Conservation (phyloP, 2,113 vertebrate species). For the Hirundichthys speculiger region DNA sequence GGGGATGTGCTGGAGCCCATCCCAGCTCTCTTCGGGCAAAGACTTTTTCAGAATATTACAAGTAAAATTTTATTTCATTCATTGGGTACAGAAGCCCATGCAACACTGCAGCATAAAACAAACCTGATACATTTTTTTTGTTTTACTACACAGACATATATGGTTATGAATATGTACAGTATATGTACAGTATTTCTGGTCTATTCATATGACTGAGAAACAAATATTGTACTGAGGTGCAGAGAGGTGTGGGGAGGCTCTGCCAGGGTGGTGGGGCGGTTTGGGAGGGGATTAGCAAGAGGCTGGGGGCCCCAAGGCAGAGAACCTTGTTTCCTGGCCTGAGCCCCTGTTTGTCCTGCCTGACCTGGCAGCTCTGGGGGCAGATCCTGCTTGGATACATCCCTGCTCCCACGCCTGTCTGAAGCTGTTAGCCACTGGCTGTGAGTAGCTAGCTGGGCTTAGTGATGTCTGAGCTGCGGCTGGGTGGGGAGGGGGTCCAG, state of each 20-base stretch:
- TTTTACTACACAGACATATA: no score
- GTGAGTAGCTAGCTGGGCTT: constrained; percentile 86
- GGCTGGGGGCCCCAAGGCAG: constrained; percentile 87
- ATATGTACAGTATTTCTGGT: not conserved
- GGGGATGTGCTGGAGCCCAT: no score
- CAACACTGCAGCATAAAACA: no score
- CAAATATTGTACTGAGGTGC: constrained; percentile 65
- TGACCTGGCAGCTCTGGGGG: constrained; percentile 96
- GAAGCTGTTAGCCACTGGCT: constrained; percentile 93
- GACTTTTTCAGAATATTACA: no score
- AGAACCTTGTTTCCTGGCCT: constrained; percentile 88
- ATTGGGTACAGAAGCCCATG: no score
- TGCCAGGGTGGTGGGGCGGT: constrained; percentile 55
- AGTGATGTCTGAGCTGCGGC: constrained; percentile 82
- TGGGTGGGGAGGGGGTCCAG: constrained; percentile 59
- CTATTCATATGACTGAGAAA: not conserved
- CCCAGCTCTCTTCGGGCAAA: no score
- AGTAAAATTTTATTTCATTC: no score
- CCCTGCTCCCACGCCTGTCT: constrained; percentile 95
- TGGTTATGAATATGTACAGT: not conserved
- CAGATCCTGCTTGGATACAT: constrained; percentile 89
- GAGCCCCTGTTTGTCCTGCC: constrained; percentile 94
- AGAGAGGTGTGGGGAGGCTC: constrained; percentile 69
- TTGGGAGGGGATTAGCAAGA: constrained; percentile 88
- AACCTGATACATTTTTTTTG: no score